A percentile compares a stretch with the other conserved stretches of the same genome.
Evolutionary conservation across 2,888 invertebrate genomes (phyloP).

Genomic region (Pseudolycoriella hygida): DNA sequence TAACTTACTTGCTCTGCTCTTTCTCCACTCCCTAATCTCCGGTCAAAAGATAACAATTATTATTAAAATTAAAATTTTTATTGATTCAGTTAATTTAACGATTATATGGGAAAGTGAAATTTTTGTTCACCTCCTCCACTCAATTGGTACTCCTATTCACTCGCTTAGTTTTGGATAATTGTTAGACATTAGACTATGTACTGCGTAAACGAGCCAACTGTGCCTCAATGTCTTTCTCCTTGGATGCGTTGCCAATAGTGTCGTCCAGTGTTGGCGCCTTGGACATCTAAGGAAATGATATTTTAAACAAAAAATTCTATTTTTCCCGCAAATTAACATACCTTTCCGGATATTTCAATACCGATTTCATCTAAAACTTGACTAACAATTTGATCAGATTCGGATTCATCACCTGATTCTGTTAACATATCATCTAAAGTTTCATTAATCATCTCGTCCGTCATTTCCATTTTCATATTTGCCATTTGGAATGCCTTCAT

Average conservation of each 20-base stretch:
- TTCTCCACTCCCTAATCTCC: too few relatives aligned
- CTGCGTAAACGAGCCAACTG: slow-evolving; percentile 48
- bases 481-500: slow-evolving; percentile 73
- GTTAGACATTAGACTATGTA: slow-evolving; percentile 12
- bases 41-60: too few relatives aligned
- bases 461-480: slow-evolving; percentile 83
- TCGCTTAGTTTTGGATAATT: too few relatives aligned
- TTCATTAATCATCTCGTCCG: slow-evolving; percentile 89
- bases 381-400: slow-evolving; percentile 71
- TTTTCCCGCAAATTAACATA: slow-evolving; percentile 21
- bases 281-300: slow-evolving; percentile 34
- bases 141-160: too few relatives aligned
- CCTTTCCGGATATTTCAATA: slow-evolving; percentile 83
- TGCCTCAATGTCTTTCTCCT: slow-evolving; percentile 52
- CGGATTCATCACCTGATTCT: slow-evolving; percentile 81
- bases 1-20: too few relatives aligned
- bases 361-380: slow-evolving; percentile 93
- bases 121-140: too few relatives aligned
- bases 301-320: not conserved
- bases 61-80: too few relatives aligned
- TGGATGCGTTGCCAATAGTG: slow-evolving; percentile 33
- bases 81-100: too few relatives aligned
- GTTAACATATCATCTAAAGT: slow-evolving; percentile 75
- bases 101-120: too few relatives aligned
- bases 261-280: slow-evolving; percentile 46